A percentile compares a stretch with the other conserved stretches of the same genome.
These are phyloP conservation scores for Cnemophilus loriae DNA, from an alignment of 2,113 vertebrate genomes.

Conservation along the genomic window DNA sequence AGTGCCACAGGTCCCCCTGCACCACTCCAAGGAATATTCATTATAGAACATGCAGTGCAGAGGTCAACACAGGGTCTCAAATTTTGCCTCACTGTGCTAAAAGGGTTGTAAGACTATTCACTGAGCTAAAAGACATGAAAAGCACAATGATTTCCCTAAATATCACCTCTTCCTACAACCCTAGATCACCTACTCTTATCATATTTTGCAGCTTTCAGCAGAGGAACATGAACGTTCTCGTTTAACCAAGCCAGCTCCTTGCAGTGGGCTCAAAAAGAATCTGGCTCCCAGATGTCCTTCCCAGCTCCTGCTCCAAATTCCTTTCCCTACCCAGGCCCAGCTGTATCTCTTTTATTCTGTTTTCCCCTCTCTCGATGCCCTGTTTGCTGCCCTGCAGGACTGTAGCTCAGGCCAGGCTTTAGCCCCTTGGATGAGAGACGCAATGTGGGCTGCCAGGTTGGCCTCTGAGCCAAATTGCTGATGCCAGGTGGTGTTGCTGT, in stretches of 20 bases:
- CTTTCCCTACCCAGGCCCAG: neutral
- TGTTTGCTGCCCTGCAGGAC: neutral
- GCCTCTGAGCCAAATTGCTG: neutral
- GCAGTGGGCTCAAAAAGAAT: neutral
- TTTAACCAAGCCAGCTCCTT: neutral
- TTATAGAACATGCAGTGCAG: neutral
- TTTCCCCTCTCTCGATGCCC: neutral
- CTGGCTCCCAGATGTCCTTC: constrained; percentile 36
- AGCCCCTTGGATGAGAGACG: neutral
- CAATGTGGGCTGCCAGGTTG: neutral
- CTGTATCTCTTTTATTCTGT: neutral
- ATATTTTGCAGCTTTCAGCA: neutral
- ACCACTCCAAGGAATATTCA: neutral
- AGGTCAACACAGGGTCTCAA: neutral
- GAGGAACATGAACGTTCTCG: fast-evolving
- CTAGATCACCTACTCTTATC: neutral
- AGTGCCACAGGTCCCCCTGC: neutral
- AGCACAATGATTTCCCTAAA: neutral
- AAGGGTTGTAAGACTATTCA: neutral
- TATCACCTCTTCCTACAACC: neutral
- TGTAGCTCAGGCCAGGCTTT: neutral
- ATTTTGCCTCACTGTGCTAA: neutral
- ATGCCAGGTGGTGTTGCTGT: neutral
- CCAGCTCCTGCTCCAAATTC: constrained; percentile 2
- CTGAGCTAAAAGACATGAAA: neutral